These are phyloP conservation scores for Sitta carolinensis DNA, from an alignment of 2,797 vertebrate genomes.

Conservation along the genomic window DNA sequence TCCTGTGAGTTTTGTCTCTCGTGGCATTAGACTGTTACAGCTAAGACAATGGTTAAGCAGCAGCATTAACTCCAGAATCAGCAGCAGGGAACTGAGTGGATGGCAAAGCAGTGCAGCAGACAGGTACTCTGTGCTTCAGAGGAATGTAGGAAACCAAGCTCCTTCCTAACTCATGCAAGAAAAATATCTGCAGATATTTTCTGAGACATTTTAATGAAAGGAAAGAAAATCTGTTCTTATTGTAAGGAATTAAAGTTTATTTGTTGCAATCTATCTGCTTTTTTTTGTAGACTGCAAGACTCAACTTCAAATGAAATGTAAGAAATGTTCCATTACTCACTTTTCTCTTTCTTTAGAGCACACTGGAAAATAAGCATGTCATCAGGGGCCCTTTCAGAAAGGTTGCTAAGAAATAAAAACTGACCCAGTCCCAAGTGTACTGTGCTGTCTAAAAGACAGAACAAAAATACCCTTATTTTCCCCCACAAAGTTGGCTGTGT, in stretches of 20 bases:
- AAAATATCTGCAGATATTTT: not conserved
- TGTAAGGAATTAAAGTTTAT: not conserved
- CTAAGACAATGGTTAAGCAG: not conserved
- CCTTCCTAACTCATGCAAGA: not conserved
- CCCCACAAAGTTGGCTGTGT: not conserved
- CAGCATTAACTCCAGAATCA: not conserved
- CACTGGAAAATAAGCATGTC: conserved; percentile 17
- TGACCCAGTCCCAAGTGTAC: conserved; percentile 33
- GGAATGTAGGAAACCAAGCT: not conserved
- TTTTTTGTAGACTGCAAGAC: not conserved
- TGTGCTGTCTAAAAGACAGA: not conserved
- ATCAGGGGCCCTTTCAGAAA: conserved; percentile 19
- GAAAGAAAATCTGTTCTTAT: not conserved
- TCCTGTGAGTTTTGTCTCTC: not conserved
- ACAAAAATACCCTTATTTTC: conserved; percentile 47
- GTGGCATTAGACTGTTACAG: not conserved
- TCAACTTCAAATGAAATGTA: conserved; percentile 7
- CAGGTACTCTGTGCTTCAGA: not conserved
- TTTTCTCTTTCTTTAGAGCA: conserved; percentile 37
- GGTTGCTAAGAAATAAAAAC: conserved; percentile 58
- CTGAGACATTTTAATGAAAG: not conserved
- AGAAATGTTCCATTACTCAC: conserved; percentile 52
- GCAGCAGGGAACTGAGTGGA: not conserved
- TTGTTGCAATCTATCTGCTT: not conserved
- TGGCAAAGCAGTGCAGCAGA: not conserved